Conservation (phyloP, 2,797 vertebrate species). For the Eleutherodactylus coqui region DNA sequence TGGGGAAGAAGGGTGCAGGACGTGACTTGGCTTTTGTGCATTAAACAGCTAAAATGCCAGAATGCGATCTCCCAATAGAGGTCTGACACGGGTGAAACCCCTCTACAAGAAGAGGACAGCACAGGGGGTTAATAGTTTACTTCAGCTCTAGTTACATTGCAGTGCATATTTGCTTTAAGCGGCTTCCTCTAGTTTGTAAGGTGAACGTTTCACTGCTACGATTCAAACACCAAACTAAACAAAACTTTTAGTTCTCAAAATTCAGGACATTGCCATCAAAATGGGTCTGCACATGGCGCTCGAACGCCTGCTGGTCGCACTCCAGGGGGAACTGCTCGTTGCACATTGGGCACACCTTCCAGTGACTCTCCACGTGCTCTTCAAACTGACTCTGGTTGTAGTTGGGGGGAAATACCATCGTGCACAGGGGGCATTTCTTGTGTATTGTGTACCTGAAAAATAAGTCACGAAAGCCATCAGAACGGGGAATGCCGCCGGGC, state of each 20-base stretch:
- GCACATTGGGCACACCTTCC: constrained; percentile 99
- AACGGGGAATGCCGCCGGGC: constrained; percentile 13
- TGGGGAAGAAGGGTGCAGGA: neutral
- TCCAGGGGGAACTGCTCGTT: constrained; percentile 96
- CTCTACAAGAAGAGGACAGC: constrained; percentile 66
- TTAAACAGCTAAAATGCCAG: constrained; percentile 9
- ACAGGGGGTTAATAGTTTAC: constrained; percentile 59
- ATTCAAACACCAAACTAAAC: constrained; percentile 58
- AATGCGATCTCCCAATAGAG: constrained; percentile 70
- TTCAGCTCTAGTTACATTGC: constrained; percentile 59
- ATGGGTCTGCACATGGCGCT: constrained; percentile 96
- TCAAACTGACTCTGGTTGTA: constrained; percentile 97
- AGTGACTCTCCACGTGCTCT: constrained; percentile 97
- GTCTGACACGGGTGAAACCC: constrained; percentile 56
- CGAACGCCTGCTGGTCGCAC: constrained; percentile 94
- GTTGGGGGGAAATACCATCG: constrained; percentile 96
- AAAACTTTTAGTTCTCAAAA: constrained; percentile 82
- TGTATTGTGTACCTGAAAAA: constrained; percentile 85
- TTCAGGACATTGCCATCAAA: constrained; percentile 89
- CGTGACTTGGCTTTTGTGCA: neutral
- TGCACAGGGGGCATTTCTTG: constrained; percentile 95
- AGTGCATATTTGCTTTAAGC: constrained; percentile 64
- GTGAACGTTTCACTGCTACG: constrained; percentile 64
- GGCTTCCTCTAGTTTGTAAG: constrained; percentile 49
- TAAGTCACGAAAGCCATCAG: constrained; percentile 44